Base-by-base conservation (phyloP, 2,113 vertebrate species). In the Muntiacus reevesi region DNA sequence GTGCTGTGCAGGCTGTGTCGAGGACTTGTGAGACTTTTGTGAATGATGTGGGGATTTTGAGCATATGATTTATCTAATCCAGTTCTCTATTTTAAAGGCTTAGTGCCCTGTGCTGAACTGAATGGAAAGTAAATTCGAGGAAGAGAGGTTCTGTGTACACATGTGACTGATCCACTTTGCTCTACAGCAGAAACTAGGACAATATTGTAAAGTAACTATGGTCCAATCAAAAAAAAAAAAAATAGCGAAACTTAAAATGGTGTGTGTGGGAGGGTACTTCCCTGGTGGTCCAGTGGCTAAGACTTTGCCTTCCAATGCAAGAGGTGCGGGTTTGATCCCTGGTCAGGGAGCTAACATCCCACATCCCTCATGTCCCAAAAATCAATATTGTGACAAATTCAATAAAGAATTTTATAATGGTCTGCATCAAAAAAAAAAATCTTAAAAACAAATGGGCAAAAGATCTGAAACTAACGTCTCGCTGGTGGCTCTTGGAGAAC, bases 1-100 rank as follows among this genome's bases (percentile, higher is more conserved):
- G 23, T 21, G 15, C 19, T 21, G 11, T 36, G 4, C 0, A 28
- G 45, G 45, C 25, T 40, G 33, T 3, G 0, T 23, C 4, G 16
- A 64, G 8, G 10, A n/a, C 25, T 3, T 89, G n/a, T 54, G 45
- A n/a, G 36, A 62, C 11, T 52, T 59, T 40, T 90, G 33, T 55
- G 9, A 45, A 25, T 16, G 25, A 86, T 3, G 14, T 67, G 50
- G 17, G 52, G 19, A 54, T 76, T 85, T 50, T 55, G 62, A 91
- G 4, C 43, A 11, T 21, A 15, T 15, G 2, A 30, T 23, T 60
- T 60, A 60, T 7, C 16, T 8, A 47, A 74, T n/a, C 15, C 2
- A 5, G 5, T 50, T 91, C 30, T 62, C 13, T 55, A 0, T 23
- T 94, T 93, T 87, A 76, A 43, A 14, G 3, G 15, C 7, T 12